A percentile compares a stretch with the other conserved stretches of the same genome.
These are phyloP conservation scores for Acrossocheilus fasciatus DNA, from an alignment of 2,797 vertebrate genomes.

Conservation along the genomic window DNA sequence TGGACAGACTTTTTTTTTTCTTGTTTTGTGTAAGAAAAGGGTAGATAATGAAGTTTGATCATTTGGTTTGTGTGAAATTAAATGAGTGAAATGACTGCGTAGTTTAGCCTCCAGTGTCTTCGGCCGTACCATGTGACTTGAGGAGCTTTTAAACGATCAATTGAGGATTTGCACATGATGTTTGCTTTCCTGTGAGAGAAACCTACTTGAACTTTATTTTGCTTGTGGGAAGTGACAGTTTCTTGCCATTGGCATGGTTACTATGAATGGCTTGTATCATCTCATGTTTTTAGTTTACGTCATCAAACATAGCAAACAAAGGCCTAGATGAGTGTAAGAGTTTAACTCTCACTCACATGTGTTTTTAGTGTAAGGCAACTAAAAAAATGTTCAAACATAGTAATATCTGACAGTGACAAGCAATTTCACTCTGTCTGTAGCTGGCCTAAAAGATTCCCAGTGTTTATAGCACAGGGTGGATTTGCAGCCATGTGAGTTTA, in stretches of 20 bases:
- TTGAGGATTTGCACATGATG: constrained; percentile 39
- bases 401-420: background rate
- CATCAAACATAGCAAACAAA: background rate
- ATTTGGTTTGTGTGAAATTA: background rate
- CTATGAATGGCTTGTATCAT: constrained; percentile 15
- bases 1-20: background rate
- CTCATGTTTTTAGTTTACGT: constrained; percentile 9
- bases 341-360: background rate
- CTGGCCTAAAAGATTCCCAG: background rate
- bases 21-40: constrained; percentile 12
- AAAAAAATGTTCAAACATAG: background rate
- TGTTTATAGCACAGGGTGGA: constrained; percentile 39
- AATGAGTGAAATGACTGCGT: background rate
- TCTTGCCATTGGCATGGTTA: constrained; percentile 17
- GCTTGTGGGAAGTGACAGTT: constrained; percentile 21
- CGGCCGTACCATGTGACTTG: background rate
- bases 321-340: background rate
- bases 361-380: background rate
- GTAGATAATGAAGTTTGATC: constrained; percentile 11
- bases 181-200: constrained; percentile 39
- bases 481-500: constrained; percentile 57
- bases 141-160: background rate
- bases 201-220: constrained; percentile 30
- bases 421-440: background rate
- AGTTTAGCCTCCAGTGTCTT: constrained; percentile 11